Evolutionary conservation across 2,113 vertebrate species (phyloP), one percentile per base, ranked within the genome.

Genomic region (Tachysurus fulvidraco): DNA sequence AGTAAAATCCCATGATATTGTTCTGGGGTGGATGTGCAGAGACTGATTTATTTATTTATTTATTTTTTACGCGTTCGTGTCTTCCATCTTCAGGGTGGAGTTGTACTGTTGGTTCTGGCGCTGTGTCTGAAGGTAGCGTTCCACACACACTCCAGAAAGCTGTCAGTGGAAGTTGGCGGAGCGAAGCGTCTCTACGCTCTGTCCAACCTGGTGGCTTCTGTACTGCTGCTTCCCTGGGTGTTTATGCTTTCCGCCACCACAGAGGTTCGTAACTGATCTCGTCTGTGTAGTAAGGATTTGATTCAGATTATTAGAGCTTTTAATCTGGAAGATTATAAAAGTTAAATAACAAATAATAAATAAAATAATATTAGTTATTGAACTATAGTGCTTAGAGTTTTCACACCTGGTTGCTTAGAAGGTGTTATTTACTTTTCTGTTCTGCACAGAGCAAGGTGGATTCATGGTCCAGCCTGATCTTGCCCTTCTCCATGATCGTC

Each of bases 41-140:
- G n/a, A 50, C 77, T 73, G 62, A 73, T 23, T 23, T 60, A 36
- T 36, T 36, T 36, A 36, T 30, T 55, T 23, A 5, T 50, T 50
- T 50, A 7, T 9, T 9, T 50, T 5, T 50, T n/a, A n/a, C n/a
- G n/a, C n/a, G n/a, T n/a, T n/a, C n/a, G 4, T 19, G n/a, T 67
- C 46, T 64, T 88, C 0, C 54, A 5, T 88, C 21, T 73, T 57
- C 89, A 99, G 98, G 98, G 98, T 79, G 98, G 98, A 82, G 98
- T 99, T 11, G 94, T 99, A 83, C 93, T 99, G 91, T 94, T 99
- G 85, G 98, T 98, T 88, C 92, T 95, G 85, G 96, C 97, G 11
- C 92, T 99, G 89, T 98, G 95, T 89, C 95, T 98, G 91, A 99
- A 98, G 92, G 97, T 98, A 93, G 98, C 96, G 87, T 99, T 99